These are phyloP conservation scores for Drosophila tsacasi DNA, from an alignment of 1,140 invertebrate genomes.

Conservation along the genomic window DNA sequence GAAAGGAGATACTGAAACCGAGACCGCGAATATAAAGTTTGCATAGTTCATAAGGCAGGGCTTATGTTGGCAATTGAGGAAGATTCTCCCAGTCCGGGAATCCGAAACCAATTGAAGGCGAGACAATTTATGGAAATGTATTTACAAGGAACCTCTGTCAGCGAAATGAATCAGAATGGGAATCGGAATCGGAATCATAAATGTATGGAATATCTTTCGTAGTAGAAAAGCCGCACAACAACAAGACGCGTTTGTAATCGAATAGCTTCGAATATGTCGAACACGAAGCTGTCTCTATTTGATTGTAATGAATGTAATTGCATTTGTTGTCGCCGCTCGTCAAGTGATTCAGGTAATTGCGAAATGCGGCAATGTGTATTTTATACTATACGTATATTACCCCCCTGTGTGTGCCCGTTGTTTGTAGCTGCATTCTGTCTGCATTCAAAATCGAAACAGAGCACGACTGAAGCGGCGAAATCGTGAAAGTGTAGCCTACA, in stretches of 20 bases:
- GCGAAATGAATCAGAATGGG: constrained; percentile 31
- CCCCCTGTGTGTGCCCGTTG: too few species aligned
- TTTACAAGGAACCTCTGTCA: constrained; percentile 23
- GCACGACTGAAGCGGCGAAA: constrained; percentile 34
- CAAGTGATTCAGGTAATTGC: constrained; percentile 55
- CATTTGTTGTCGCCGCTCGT: constrained; percentile 26
- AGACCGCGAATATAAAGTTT: constrained; percentile 18
- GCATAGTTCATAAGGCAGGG: constrained; percentile 28
- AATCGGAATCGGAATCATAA: constrained; percentile 1
- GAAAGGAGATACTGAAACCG: not conserved
- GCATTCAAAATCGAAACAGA: constrained; percentile 34
- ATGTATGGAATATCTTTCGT: constrained; percentile 20
- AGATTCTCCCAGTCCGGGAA: not conserved
- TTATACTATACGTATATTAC: constrained; percentile 1
- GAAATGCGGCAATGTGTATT: constrained; percentile 30
- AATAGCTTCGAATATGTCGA: constrained; percentile 52
- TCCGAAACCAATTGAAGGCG: constrained; percentile 11
- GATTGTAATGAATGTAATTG: constrained; percentile 32
- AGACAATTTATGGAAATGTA: constrained; percentile 47
- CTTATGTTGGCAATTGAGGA: constrained; percentile 26
- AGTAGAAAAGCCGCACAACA: constrained; percentile 10
- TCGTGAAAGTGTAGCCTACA: constrained; percentile 22
- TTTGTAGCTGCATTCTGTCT: constrained; percentile 29
- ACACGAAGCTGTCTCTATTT: constrained; percentile 60
- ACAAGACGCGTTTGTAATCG: constrained; percentile 26